Evolutionary conservation across 2,113 vertebrate genomes (phyloP).

Genomic region (Proteles cristata): DNA sequence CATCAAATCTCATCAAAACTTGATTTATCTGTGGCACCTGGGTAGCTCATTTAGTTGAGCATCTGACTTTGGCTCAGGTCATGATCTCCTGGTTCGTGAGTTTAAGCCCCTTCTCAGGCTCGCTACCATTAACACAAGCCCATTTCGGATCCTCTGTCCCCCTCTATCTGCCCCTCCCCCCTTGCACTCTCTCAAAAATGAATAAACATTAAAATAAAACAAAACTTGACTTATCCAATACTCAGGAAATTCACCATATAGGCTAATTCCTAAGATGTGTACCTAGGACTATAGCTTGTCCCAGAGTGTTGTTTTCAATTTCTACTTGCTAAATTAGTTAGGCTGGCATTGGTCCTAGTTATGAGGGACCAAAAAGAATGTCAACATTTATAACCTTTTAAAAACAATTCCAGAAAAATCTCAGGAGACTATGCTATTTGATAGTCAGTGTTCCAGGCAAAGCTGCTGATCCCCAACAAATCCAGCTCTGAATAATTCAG

Average conservation of each 20-base stretch:
- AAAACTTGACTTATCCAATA: neutral
- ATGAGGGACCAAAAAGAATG: slow-evolving; percentile 36
- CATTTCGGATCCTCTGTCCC: too few relatives aligned
- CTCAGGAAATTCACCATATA: slow-evolving; percentile 15
- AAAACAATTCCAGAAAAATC: slow-evolving; percentile 56
- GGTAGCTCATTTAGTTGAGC: too few relatives aligned
- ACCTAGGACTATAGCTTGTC: neutral
- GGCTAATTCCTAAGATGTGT: slow-evolving; percentile 38
- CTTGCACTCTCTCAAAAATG: too few relatives aligned
- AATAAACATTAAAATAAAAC: too few relatives aligned
- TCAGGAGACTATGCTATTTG: neutral
- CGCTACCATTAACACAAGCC: too few relatives aligned
- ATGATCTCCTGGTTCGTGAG: too few relatives aligned
- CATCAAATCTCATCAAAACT: slow-evolving; percentile 18
- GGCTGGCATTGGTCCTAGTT: neutral
- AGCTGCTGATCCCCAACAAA: neutral
- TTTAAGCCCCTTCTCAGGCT: too few relatives aligned
- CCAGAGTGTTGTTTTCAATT: neutral
- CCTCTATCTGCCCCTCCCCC: too few relatives aligned
- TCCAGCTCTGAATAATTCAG: slow-evolving; percentile 6
- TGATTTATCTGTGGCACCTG: neutral
- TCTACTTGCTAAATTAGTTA: slow-evolving; percentile 32
- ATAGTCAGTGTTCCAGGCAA: neutral
- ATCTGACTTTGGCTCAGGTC: too few relatives aligned
- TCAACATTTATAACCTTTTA: slow-evolving; percentile 50